Evolutionary conservation across 2,888 invertebrate genomes (phyloP).

Genomic region (Synergus gifuensis): DNA sequence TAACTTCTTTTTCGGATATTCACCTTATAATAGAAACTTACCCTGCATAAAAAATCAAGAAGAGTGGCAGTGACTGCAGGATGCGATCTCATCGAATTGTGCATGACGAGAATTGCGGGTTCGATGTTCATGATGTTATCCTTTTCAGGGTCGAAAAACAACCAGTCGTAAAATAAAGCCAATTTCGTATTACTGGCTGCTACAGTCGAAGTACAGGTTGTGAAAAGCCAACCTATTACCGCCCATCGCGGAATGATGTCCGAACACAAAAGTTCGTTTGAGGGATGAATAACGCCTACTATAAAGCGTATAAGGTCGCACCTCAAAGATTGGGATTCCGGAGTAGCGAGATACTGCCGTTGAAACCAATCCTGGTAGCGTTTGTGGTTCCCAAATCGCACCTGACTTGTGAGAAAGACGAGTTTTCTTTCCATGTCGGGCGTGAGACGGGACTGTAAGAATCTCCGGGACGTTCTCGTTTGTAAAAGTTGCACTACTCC

Average conservation of each 20-base stretch:
- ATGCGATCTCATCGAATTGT: conserved; percentile 94
- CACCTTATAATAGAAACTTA: conserved; percentile 68
- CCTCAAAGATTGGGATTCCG: conserved; percentile 93
- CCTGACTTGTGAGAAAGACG: conserved; percentile 90
- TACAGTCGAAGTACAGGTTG: conserved; percentile 93
- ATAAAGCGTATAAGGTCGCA: conserved; percentile 97
- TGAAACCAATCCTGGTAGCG: conserved; percentile 97
- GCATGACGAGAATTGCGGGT: conserved; percentile 96
- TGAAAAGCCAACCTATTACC: conserved; percentile 95
- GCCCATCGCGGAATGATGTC: conserved; percentile 97
- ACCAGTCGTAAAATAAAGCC: conserved; percentile 95
- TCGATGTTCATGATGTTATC: conserved; percentile 98
- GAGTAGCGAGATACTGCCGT: conserved; percentile 92
- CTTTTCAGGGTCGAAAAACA: conserved; percentile 93
- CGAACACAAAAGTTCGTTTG: conserved; percentile 94
- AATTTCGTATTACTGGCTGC: conserved; percentile 94
- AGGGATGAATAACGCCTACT: conserved; percentile 95
- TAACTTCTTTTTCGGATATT: background rate
- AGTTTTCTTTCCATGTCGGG: conserved; percentile 96
- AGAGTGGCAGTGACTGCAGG: conserved; percentile 94
- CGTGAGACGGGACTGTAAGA: conserved; percentile 90
- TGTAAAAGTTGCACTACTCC: conserved; percentile 90
- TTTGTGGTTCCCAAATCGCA: conserved; percentile 94
- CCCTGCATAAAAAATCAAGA: conserved; percentile 92
- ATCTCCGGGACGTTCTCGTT: conserved; percentile 91